Evolutionary conservation across 2,888 invertebrate genomes (phyloP), one percentile per base, ranked within the genome.

Genomic region (Brenthis ino): DNA sequence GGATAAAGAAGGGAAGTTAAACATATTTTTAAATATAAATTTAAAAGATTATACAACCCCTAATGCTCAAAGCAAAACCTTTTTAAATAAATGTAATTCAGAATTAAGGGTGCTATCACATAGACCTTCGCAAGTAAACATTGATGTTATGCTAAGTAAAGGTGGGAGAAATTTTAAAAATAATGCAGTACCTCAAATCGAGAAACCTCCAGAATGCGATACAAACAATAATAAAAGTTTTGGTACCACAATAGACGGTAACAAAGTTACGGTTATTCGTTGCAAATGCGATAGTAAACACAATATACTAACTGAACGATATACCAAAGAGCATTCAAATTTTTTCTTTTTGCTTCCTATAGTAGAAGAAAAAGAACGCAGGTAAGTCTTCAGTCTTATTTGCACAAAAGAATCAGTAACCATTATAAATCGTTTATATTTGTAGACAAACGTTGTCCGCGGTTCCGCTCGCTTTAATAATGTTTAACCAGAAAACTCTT

Each of bases 1-100:
- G 57, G 82, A 80, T 60, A 83, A 80, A 72, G 82, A 81, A 8
- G 82, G 83, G 33, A 70, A 78, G 14, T 69, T 88, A 2, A 83
- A 85, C 72, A 79, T 91, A 13, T 85, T 82, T 72, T 71, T 89
- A 6, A 82, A 81, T 51, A 82, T 89, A 69, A 80, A 87, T 75
- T 73, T 88, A 16, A 78, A 77, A 69, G 80, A 79, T 61, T 73
- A 68, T 24, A 67, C 73, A n/a, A 73, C 68, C 24, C 6, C n/a
- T 67, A 4, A 54, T 72, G 14, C 67, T 55, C 71, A 69, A 65
- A 72, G 57, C n/a, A 67, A 24, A 11, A 69, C 55, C 33, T 43
- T 57, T 37, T 20, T 63, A 53, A 58, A 68, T 13, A 74, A 64
- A 24, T 58, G 72, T 20, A 71, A 60, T 12, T 79, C 76, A 5